Percentiles rank a stretch among this genome's conserved stretches.
Evolutionary conservation across 2,888 invertebrate genomes (phyloP).

Genomic region (Coleophora flavipennella): DNA sequence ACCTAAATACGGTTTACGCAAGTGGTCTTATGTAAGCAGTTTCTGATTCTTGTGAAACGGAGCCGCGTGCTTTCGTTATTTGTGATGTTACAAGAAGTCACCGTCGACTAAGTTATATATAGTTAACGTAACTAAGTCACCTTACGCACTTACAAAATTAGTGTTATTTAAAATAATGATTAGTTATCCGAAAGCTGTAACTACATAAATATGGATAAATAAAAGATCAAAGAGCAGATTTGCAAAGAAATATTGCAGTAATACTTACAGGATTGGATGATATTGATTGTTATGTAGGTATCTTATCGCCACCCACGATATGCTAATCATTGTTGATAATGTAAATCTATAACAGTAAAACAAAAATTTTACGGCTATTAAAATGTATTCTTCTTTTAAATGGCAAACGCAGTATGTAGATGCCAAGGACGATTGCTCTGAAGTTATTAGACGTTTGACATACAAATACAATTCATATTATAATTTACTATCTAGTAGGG

Average conservation of each 20-base stretch:
- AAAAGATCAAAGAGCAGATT: too few species aligned
- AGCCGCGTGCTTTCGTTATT: slow-evolving; percentile 47
- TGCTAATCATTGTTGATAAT: slow-evolving; percentile 53
- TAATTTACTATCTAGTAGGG: slow-evolving; percentile 25
- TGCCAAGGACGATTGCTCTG: slow-evolving; percentile 10
- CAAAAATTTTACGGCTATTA: too few species aligned
- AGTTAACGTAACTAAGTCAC: slow-evolving; percentile 31
- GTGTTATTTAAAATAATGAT: too few species aligned
- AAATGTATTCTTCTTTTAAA: too few species aligned
- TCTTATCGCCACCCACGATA: slow-evolving; percentile 27
- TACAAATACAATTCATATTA: slow-evolving; percentile 30
- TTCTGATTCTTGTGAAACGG: slow-evolving; percentile 58
- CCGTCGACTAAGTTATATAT: slow-evolving; percentile 41
- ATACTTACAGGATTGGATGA: too few species aligned
- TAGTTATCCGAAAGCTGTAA: too few species aligned
- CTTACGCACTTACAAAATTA: too few species aligned
- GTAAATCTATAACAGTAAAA: slow-evolving; percentile 30
- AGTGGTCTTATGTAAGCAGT: slow-evolving; percentile 61
- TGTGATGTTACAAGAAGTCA: slow-evolving; percentile 34
- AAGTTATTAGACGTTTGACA: slow-evolving; percentile 27
- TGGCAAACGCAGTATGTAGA: slow-evolving; percentile 10
- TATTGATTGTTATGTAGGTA: too few species aligned
- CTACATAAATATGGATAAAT: too few species aligned
- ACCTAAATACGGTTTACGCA: slow-evolving; percentile 60
- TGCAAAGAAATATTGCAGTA: too few species aligned